Base-by-base conservation (phyloP, 2,113 vertebrate genomes). In the Sarotherodon lohbergeri region DNA sequence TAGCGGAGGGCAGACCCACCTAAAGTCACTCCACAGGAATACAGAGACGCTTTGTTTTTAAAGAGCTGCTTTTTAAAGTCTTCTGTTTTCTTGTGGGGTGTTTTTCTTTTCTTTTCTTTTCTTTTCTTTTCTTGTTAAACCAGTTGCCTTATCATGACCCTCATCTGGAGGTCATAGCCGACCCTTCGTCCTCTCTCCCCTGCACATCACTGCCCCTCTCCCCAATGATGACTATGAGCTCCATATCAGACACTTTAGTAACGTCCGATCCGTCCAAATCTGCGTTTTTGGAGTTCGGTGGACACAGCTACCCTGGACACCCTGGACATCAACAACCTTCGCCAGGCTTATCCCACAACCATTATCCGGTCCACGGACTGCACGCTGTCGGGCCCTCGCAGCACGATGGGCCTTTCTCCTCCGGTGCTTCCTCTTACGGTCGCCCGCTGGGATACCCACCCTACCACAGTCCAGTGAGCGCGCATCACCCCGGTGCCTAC, bases 161-260 rank as follows among this genome's bases (percentile, higher is more conserved):
- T 73, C 27, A 24, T 5, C 63, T 17, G 88, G 90, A 92, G 90
- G 63, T 90, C 87, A 27, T 90, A 87, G 63, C 43, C 48, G 82
- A 71, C 5, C 12, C 34, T 6, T 52, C 6, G 27, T 19, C 41
- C 24, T 2, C 16, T 14, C 34, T 82, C 68, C 79, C 80, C 85
- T 7, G 36, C 79, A 14, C 88, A 84, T 19, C 73, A 22, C 83
- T 79, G 82, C 56, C 86, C 88, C 68, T 55, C 63, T 66, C 66
- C 81, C 94, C 86, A 87, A 95, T 90, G 94, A 97, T 97, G 96
- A 97, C 97, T 89, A 97, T 98, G 98, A 98, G 97, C 95, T 97
- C 97, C 63, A 91, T 98, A 89, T 93, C 97, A 94, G 97, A 97
- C 94, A 95, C 96, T 86, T 92, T 98, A 83, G 94, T 97, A 90